phyloP scores from a whole-genome alignment of 2,888 invertebrate genomes.

The Spodoptera littoralis region DNA sequence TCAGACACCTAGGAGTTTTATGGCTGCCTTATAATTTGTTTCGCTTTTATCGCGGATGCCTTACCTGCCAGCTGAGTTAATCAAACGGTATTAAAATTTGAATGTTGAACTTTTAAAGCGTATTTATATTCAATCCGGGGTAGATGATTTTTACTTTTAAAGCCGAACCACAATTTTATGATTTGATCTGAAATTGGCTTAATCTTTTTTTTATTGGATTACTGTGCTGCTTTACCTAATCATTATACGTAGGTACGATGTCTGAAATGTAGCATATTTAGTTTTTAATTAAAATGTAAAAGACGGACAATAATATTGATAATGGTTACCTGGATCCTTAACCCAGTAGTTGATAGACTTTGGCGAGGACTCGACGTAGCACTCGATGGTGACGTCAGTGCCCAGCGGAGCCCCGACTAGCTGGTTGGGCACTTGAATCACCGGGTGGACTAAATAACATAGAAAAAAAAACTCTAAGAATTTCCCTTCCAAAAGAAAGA shows the following conservation, averaged over 20 bases:
- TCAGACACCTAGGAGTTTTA: slow-evolving; percentile 86
- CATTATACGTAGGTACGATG: background rate
- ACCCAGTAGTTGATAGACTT: slow-evolving; percentile 97
- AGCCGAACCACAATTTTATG: slow-evolving; percentile 30
- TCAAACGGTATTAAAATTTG: slow-evolving; percentile 70
- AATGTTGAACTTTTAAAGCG: slow-evolving; percentile 52
- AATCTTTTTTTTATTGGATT: slow-evolving; percentile 18
- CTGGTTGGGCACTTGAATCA: slow-evolving; percentile 97
- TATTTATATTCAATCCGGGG: slow-evolving; percentile 53
- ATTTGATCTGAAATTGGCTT: slow-evolving; percentile 9
- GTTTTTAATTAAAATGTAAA: background rate
- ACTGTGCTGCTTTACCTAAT: no score
- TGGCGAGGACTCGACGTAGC: slow-evolving; percentile 96
- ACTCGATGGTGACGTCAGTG: slow-evolving; percentile 95
- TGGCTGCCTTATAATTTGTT: slow-evolving; percentile 87
- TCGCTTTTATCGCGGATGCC: slow-evolving; percentile 81
- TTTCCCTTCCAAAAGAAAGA: slow-evolving; percentile 1
- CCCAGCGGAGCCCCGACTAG: slow-evolving; percentile 95
- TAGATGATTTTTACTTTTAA: slow-evolving; percentile 41
- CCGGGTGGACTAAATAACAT: slow-evolving; percentile 92
- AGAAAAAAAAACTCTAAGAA: slow-evolving; percentile 29
- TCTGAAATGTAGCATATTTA: no score
- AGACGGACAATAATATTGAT: background rate
- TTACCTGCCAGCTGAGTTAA: slow-evolving; percentile 68
- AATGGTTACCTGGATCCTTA: slow-evolving; percentile 91